These are phyloP conservation scores for Sterrhoptilus dennistouni DNA, from an alignment of 2,113 vertebrate species.

Conservation along the genomic window DNA sequence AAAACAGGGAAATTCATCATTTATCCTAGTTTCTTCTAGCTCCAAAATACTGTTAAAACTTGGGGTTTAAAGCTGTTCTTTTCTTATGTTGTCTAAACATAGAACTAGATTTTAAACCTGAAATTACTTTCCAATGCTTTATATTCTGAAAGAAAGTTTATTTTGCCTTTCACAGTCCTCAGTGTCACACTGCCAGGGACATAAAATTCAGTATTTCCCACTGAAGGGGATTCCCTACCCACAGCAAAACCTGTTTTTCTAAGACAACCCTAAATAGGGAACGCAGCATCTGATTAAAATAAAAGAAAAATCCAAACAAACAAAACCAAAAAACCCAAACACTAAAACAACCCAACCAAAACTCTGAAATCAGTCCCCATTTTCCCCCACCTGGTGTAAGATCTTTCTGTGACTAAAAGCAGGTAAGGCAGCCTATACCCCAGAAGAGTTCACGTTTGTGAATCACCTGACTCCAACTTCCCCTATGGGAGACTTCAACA, in stretches of 20 bases:
- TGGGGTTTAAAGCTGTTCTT: not conserved
- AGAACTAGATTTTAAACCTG: not conserved
- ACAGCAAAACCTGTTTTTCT: not conserved
- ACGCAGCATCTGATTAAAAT: not conserved
- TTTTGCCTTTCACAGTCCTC: not conserved
- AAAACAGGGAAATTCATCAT: not conserved
- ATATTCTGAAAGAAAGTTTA: not conserved
- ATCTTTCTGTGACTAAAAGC: not conserved
- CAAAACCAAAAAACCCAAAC: not conserved
- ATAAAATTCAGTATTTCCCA: not conserved
- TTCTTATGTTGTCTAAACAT: not conserved
- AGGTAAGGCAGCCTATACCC: not conserved
- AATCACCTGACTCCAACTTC: not conserved
- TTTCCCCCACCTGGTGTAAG: rapidly evolving
- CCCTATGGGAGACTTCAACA: not conserved
- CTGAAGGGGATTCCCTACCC: not conserved
- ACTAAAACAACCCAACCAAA: not conserved
- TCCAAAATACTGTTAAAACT: not conserved
- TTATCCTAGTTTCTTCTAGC: not conserved
- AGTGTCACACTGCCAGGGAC: not conserved
- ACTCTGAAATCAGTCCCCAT: not conserved
- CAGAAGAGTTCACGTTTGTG: rapidly evolving
- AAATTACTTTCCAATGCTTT: not conserved
- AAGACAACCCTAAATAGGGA: not conserved
- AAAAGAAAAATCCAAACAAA: not conserved